Evolutionary conservation across 2,888 invertebrate genomes (phyloP).

Genomic region (Sipunculus nudus): DNA sequence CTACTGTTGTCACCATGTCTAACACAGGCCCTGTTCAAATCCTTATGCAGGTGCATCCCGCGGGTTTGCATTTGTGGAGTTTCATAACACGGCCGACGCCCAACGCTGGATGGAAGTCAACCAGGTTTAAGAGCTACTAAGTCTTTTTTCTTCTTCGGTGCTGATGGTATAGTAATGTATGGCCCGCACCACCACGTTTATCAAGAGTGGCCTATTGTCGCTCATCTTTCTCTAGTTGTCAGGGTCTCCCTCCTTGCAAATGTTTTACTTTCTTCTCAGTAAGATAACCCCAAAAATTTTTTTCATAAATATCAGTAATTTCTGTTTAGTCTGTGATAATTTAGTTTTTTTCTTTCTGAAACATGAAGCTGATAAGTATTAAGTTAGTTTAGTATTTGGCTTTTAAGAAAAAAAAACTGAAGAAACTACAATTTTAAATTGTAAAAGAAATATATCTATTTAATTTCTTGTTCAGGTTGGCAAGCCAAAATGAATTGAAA

Average conservation of each 20-base stretch:
- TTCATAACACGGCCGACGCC: constrained; percentile 87
- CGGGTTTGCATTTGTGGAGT: constrained; percentile 94
- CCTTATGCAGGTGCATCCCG: constrained; percentile 79
- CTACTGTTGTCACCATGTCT: constrained; percentile 14
- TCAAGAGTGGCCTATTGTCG: background rate
- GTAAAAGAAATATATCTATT: background rate
- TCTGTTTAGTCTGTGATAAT: background rate
- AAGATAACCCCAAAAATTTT: background rate
- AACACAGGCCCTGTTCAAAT: constrained; percentile 29
- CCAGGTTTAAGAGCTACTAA: constrained; percentile 73
- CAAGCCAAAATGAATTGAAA: no score
- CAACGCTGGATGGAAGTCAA: constrained; percentile 91
- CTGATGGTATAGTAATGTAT: constrained; percentile 15
- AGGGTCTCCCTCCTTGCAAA: background rate
- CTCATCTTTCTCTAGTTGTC: background rate
- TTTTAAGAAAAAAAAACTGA: background rate
- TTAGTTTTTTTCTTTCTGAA: constrained; percentile 1
- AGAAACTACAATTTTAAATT: background rate
- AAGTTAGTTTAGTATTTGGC: background rate
- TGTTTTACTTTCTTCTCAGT: background rate
- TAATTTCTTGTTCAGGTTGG: background rate
- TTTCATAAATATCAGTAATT: constrained; percentile 2
- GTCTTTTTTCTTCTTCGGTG: constrained; percentile 11
- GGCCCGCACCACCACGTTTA: background rate
- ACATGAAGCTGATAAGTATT: no score